Conservation (phyloP, 2,113 vertebrate species). For the Centrocercus urophasianus region DNA sequence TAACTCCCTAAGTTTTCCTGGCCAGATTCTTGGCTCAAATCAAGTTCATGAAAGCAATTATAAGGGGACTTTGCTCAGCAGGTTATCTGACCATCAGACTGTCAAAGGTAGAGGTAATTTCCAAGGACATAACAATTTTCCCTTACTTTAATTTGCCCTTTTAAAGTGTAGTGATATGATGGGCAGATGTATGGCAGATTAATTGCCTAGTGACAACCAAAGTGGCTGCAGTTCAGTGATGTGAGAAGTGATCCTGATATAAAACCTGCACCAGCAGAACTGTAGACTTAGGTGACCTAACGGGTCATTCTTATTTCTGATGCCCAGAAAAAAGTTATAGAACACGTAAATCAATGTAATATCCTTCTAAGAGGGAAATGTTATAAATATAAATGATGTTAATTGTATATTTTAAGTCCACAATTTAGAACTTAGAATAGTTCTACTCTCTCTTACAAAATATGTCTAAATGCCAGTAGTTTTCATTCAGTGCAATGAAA, state of each 20-base stretch:
- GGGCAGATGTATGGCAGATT: not conserved
- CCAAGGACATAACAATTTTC: constrained; percentile 9
- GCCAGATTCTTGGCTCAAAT: not conserved
- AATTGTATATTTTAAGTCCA: not conserved
- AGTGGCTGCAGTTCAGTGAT: not conserved
- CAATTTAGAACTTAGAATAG: not conserved
- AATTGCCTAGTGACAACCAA: not conserved
- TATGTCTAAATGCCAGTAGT: not conserved
- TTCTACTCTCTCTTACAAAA: not conserved
- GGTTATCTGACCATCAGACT: not conserved
- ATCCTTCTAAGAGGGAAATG: not conserved
- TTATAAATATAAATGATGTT: not conserved
- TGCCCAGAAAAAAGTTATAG: not conserved
- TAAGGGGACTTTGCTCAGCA: not conserved
- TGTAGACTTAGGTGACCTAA: not conserved
- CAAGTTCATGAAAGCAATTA: not conserved
- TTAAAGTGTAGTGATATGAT: not conserved
- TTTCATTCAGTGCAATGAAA: not conserved
- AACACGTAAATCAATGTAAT: not conserved
- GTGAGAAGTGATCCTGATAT: not conserved
- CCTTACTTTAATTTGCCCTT: not conserved
- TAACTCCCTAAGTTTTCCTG: not conserved
- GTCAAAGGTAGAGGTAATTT: constrained; percentile 2
- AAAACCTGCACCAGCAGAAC: not conserved
- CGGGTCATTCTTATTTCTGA: not conserved